phyloP scores from a whole-genome alignment of 2,888 invertebrate species.

The Notodonta dromedarius region DNA sequence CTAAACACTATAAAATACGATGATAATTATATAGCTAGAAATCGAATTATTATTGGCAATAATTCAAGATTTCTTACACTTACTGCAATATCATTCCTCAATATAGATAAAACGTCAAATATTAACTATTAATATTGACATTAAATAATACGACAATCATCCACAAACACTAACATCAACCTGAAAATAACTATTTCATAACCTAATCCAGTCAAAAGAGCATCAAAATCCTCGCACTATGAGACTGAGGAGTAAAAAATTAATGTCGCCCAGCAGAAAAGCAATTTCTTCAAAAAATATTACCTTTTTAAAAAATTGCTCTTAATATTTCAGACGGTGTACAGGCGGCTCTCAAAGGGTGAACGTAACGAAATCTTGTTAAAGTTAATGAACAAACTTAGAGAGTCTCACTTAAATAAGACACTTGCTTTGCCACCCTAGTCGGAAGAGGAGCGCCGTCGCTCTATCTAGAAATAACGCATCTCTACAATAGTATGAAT shows the following conservation, averaged over 20 bases:
- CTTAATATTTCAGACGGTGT: constrained; percentile 61
- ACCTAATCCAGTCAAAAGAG: neutral
- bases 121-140: too few relatives aligned
- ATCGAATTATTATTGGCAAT: too few relatives aligned
- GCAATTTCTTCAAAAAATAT: constrained; percentile 36
- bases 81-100: too few relatives aligned
- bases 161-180: neutral
- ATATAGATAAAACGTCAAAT: too few relatives aligned
- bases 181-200: neutral
- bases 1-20: too few relatives aligned
- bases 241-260: constrained; percentile 15
- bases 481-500: neutral
- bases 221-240: constrained; percentile 8
- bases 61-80: too few relatives aligned
- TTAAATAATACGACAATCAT: neutral
- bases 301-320: constrained; percentile 27
- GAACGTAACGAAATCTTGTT: constrained; percentile 72
- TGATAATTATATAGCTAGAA: too few relatives aligned
- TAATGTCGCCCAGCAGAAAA: constrained; percentile 14
- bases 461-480: neutral
- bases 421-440: constrained; percentile 46
- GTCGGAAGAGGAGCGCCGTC: neutral
- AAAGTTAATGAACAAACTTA: constrained; percentile 79
- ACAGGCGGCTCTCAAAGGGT: constrained; percentile 65
- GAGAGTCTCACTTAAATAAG: constrained; percentile 67